These are phyloP conservation scores for Cryptocephalus primarius DNA, from an alignment of 2,888 invertebrate genomes.

Conservation along the genomic window DNA sequence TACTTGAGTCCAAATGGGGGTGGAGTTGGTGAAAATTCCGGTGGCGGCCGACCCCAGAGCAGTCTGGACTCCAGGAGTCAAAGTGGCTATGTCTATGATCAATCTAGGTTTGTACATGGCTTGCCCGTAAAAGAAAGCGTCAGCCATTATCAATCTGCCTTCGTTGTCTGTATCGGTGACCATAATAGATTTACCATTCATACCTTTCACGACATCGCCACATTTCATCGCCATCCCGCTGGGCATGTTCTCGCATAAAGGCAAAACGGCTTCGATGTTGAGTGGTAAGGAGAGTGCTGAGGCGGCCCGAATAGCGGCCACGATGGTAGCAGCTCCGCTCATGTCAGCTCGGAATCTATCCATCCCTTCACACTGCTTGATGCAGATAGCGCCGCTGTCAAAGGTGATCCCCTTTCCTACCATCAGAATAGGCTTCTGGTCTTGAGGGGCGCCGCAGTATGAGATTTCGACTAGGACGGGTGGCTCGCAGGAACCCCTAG, in stretches of 20 bases:
- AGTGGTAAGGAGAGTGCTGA: slow-evolving; percentile 44
- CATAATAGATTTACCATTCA: slow-evolving; percentile 52
- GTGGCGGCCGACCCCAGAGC: slow-evolving; percentile 44
- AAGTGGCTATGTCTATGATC: slow-evolving; percentile 59
- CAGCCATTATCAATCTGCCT: slow-evolving; percentile 32
- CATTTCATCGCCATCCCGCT: slow-evolving; percentile 50
- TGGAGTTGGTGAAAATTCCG: slow-evolving; percentile 45
- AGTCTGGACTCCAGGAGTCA: slow-evolving; percentile 47
- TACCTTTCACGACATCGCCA: slow-evolving; percentile 36
- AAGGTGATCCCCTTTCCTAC: slow-evolving; percentile 58
- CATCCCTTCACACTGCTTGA: slow-evolving; percentile 33
- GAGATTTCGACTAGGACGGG: slow-evolving; percentile 54
- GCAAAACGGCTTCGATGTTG: slow-evolving; percentile 40
- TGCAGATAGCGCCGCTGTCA: slow-evolving; percentile 39
- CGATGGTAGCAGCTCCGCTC: slow-evolving; percentile 51
- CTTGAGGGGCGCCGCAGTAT: slow-evolving; percentile 42
- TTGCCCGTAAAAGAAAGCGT: slow-evolving; percentile 36
- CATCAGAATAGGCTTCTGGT: slow-evolving; percentile 48
- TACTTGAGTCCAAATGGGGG: slow-evolving; percentile 41
- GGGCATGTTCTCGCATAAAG: slow-evolving; percentile 41
- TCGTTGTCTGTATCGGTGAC: slow-evolving; percentile 51
- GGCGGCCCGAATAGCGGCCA: slow-evolving; percentile 42
- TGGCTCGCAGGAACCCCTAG: slow-evolving; percentile 54
- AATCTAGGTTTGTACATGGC: slow-evolving; percentile 44
- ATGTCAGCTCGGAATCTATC: slow-evolving; percentile 43